Base-by-base conservation (phyloP, 2,888 invertebrate genomes). In the Nebria brevicollis region DNA sequence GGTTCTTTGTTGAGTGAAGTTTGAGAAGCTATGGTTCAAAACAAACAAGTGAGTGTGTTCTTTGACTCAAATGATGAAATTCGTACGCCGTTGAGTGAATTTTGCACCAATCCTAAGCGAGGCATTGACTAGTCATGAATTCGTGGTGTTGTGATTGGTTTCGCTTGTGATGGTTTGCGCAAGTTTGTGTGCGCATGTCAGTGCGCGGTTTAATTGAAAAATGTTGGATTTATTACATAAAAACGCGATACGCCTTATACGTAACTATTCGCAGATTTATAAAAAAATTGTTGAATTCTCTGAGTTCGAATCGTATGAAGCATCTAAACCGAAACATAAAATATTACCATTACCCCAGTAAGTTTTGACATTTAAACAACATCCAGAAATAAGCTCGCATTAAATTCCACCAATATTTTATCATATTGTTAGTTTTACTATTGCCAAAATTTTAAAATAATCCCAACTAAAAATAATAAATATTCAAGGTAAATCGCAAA, bases 401-500 rank as follows among this genome's bases (percentile, higher is more conserved):
- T 8, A 54, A 11, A 75, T 25, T 42, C 8, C 25, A 25, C 25
- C 8, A 75, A 75, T 66, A 75, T 66, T 11, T 75, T 75, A 66
- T 34, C 34, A 65, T 42, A 26, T 73, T 73, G 42, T 25, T 72
- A 64, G 54, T 77, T 34, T 26, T 25, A 26, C 54, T 77, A 43
- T 72, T 77, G 77, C 77, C 77, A 77, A 43, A 68, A 54, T 72
- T 20, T 72, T 77, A 70, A 77, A 77, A 77, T 72, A 68, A 72
- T 77, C 77, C 26, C 2, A 13, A 54, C 11, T 11, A 72, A 70
- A 68, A 70, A 77, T 70, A 77, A 77, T 70, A 70, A 77, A 66
- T 20, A 68, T 54, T 77, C 72, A 72, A 77, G 77, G 72, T 77
- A 72, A 70, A 54, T 26, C 42, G 13, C 70, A 41, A 72, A 65